Evolutionary conservation across 1,140 invertebrate species (phyloP), one percentile per base, ranked within the genome.

Genomic region (Triops cancriformis): DNA sequence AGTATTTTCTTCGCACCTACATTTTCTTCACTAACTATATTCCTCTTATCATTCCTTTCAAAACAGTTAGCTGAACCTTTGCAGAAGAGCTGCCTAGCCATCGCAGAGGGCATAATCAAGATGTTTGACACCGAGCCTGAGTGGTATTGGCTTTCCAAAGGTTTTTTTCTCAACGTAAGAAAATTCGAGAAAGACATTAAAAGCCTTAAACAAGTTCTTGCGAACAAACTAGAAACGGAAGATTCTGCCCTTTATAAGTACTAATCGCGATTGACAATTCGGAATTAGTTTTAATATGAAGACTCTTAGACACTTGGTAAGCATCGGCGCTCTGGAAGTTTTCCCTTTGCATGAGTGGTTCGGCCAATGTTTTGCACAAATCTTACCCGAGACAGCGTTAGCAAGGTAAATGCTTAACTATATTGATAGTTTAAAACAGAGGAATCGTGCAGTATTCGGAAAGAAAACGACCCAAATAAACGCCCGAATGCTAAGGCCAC

Each of bases 81-180:
- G 18, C 64, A 73, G n/a, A 41, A 77, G 73, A 77, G 80, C 41
- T 84, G 84, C 72, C 87, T 89, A 87, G 84, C 87, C 26, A 83
- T 94, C 81, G 88, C 90, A n/a, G 87, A 90, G 74, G 89, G 89
- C 51, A 84, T 94, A 12, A 86, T 89, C 78, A 87, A 91, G 79
- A 87, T 93, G 75, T 90, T 89, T 78, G 89, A 91, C 73, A 87
- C 89, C 81, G 90, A 92, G 79, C 87, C 90, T 5, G 92, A 94
- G 80, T 88, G 89, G 12, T 95, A 92, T 85, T 95, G 92, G 91
- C 84, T 94, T 64, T 87, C 91, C 2, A 90, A 90, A 82, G 89
- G 88, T 26, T 90, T 94, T 80, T 90, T 90, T 77, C 88, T 90
- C 81, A 87, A 90, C 74, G 87, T 91, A 12, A 84, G 88, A 75